Evolutionary conservation across 2,888 invertebrate genomes (phyloP), one percentile per base, ranked within the genome.

Genomic region (Orchesellides sinensis): DNA sequence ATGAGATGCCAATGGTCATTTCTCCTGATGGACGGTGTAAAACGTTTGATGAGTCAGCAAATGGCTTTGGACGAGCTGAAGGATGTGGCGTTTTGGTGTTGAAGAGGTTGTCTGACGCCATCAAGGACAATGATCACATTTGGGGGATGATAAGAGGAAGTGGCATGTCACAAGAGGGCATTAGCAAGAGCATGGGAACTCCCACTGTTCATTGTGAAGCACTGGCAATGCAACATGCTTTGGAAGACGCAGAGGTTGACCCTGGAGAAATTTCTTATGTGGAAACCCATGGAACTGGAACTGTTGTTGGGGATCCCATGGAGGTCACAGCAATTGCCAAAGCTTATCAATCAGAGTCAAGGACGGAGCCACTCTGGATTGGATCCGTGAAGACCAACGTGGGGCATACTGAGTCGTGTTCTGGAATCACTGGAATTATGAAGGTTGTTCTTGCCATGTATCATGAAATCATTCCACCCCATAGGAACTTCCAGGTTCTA

Each of bases 41-140:
- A 21, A 88, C 89, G 14, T 90, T 90, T 77, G 89, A 89, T 77
- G 86, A 84, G 5, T 65, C 84, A 27, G 90, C 90, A 14, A 86
- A 88, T 69, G 90, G 90, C n/a, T 90, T 90, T 80, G 90, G 88
- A 14, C 75, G 90, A 61, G 88, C 89, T 8, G 90, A 90, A 61
- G 90, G 89, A 1, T 89, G 69, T 17, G 73, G 73, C 10, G 61
- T 63, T 23, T 40, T 72, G 1, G 45, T 74, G 14, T 47, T 74
- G 10, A 74, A 74, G 32, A 32, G 63, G 21, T 54, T 63, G 12
- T 61, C 73, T 6, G 73, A 74, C 23, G 73, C 73, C 4, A 25
- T 74, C 3, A 63, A 61, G n/a, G 52, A 49, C 25, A 52, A 32
- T n/a, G 73, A 74, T 21, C 12, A 52, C 17, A 49, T 68, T 25